Conservation (phyloP, 2,113 vertebrate species). For the Anthoscopus minutus region DNA sequence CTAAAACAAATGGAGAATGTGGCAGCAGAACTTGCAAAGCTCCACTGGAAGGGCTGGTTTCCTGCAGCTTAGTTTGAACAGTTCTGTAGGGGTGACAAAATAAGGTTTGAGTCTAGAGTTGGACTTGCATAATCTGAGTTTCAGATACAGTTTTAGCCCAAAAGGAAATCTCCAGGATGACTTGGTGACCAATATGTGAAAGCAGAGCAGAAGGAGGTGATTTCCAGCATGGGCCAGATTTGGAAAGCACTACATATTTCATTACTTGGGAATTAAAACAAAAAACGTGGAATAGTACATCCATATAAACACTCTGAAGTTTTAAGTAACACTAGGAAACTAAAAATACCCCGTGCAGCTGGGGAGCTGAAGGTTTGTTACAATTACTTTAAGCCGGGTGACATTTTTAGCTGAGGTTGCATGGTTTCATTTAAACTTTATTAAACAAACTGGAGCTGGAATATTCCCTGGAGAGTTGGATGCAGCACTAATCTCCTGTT, state of each 20-base stretch:
- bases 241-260: neutral
- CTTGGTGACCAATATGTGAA: neutral
- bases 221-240: neutral
- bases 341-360: neutral
- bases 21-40: neutral
- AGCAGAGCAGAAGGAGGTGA: neutral
- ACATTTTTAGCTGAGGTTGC: conserved; percentile 39
- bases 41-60: neutral
- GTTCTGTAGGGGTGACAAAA: neutral
- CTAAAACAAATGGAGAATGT: neutral
- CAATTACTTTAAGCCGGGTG: neutral
- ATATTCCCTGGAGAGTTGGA: conserved; percentile 17
- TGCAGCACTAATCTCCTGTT: conserved; percentile 1
- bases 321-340: neutral
- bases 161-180: neutral
- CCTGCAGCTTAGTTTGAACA: neutral
- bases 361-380: neutral
- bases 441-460: conserved; percentile 30
- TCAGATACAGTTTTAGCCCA: neutral
- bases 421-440: conserved; percentile 46
- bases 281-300: neutral
- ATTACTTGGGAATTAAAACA: neutral
- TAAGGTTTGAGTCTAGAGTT: neutral
- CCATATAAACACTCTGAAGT: neutral
- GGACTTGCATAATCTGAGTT: neutral